These are phyloP conservation scores for Microcebus ravelobensis DNA, from an alignment of 2,113 vertebrate species.

Conservation along the genomic window DNA sequence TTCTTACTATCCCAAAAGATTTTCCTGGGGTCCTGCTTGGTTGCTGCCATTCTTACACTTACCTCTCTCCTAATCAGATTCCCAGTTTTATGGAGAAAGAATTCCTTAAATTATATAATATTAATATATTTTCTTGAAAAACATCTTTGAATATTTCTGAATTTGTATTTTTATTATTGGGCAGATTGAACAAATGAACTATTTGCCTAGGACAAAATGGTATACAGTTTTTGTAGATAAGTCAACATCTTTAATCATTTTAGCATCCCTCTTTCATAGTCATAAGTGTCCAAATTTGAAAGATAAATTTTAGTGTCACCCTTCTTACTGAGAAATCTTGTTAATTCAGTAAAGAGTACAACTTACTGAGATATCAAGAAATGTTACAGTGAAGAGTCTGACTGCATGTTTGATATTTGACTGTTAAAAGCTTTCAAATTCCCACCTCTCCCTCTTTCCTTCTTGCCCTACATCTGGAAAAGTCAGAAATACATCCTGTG, in stretches of 20 bases:
- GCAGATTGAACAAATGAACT: no score
- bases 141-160: background rate
- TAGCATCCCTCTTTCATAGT: background rate
- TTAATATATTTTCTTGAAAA: background rate
- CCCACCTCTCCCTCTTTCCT: background rate
- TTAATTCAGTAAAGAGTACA: background rate
- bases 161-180: background rate
- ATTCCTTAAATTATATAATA: background rate
- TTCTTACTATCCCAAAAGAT: background rate
- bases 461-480: background rate
- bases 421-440: background rate
- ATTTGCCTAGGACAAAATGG: background rate
- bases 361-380: background rate
- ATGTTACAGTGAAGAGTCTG: background rate
- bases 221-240: background rate
- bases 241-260: background rate
- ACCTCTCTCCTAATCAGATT: background rate
- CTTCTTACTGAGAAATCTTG: background rate
- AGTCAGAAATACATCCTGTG: background rate
- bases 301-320: background rate
- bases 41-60: background rate
- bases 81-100: background rate
- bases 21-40: background rate
- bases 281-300: background rate
- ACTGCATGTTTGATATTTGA: background rate